Percentiles rank a stretch among this genome's conserved stretches.
phyloP scores from a whole-genome alignment of 2,888 invertebrate genomes.

The Nysson spinosus region DNA sequence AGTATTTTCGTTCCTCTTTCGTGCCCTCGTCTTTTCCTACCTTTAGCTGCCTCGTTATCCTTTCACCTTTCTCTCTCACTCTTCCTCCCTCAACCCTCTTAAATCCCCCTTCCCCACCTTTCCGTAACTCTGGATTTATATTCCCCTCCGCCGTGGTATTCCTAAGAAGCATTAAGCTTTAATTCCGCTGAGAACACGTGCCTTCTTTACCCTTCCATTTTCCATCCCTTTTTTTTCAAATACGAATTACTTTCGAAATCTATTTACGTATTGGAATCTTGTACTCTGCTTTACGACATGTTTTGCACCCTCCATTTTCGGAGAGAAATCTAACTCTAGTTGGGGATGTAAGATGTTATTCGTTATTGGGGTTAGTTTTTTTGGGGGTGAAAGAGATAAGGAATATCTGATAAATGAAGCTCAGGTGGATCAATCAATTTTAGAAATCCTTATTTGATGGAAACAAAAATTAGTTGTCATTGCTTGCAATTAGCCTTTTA shows the following conservation, averaged over 20 bases:
- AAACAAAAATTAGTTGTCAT: too few species aligned
- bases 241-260: slow-evolving; percentile 14
- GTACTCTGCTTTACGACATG: too few species aligned
- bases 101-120: slow-evolving; percentile 41
- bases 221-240: background rate
- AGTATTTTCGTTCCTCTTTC: slow-evolving; percentile 50
- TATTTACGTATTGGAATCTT: too few species aligned
- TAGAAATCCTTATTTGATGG: too few species aligned
- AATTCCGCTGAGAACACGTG: slow-evolving; percentile 41
- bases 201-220: slow-evolving; percentile 2
- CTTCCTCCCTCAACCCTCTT: slow-evolving; percentile 38
- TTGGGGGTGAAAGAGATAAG: too few species aligned
- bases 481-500: too few species aligned
- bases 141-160: slow-evolving; percentile 37
- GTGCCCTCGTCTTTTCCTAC: slow-evolving; percentile 10
- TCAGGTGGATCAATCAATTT: too few species aligned
- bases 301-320: too few species aligned
- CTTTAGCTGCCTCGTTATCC: slow-evolving; percentile 53
- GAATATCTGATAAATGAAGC: too few species aligned
- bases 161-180: slow-evolving; percentile 49
- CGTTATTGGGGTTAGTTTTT: too few species aligned
- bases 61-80: slow-evolving; percentile 20
- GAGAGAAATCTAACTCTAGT: too few species aligned
- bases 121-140: slow-evolving; percentile 46
- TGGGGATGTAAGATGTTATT: too few species aligned